Conservation (phyloP, 2,888 invertebrate genomes). For the Athalia cordata region DNA sequence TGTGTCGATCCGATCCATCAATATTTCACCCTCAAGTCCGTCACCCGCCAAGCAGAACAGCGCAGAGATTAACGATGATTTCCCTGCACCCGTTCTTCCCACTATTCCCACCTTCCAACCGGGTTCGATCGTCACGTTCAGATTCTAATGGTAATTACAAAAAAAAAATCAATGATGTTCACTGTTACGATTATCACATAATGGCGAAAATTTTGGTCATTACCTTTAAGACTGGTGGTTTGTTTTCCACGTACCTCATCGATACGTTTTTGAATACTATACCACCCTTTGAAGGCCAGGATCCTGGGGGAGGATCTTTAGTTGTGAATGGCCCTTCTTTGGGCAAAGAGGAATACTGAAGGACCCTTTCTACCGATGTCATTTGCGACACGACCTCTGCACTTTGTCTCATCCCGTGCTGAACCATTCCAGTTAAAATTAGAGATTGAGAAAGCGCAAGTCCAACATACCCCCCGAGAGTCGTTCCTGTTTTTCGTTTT, state of each 20-base stretch:
- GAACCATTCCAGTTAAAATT: constrained; percentile 85
- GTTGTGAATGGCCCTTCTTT: constrained; percentile 76
- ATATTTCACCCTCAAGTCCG: constrained; percentile 83
- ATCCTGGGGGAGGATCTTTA: constrained; percentile 74
- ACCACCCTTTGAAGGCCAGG: constrained; percentile 83
- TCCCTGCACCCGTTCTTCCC: constrained; percentile 90
- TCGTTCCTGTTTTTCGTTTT: neutral
- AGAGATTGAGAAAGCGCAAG: constrained; percentile 83
- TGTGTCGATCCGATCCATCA: constrained; percentile 87
- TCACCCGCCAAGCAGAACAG: constrained; percentile 87
- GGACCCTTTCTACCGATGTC: constrained; percentile 87
- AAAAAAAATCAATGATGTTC: too few relatives aligned
- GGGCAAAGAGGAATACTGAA: constrained; percentile 85
- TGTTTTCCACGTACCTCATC: constrained; percentile 79
- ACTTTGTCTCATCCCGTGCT: constrained; percentile 85
- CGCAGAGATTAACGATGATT: constrained; percentile 85
- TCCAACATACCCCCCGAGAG: constrained; percentile 80
- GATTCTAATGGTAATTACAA: constrained; percentile 66
- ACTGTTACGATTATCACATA: too few relatives aligned
- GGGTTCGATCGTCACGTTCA: constrained; percentile 82
- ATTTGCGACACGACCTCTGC: constrained; percentile 84
- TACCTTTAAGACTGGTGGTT: constrained; percentile 83
- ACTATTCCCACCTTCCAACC: constrained; percentile 88
- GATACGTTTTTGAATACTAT: constrained; percentile 78
- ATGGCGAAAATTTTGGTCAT: neutral